Evolutionary conservation across 2,888 invertebrate species (phyloP), one percentile per base, ranked within the genome.

Genomic region (Agrenia bidenticulata): DNA sequence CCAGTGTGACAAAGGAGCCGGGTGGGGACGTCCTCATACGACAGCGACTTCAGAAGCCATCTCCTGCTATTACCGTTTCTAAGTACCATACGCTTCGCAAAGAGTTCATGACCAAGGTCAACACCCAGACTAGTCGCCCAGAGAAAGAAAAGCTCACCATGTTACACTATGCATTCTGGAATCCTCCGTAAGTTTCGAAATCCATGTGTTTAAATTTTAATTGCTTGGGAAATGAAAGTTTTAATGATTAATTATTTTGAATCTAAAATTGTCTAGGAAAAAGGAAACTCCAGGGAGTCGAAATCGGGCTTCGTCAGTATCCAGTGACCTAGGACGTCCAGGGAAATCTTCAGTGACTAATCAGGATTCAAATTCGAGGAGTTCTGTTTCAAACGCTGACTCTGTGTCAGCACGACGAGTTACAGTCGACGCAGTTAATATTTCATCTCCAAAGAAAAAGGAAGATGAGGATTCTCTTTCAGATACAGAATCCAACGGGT

Each of bases 131-230:
- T 32, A 73, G 62, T n/a, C n/a, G n/a, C n/a, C 78, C 80, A 5
- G 80, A 81, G 64, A 71, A 78, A 26, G 74, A 74, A 19, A 80
- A 79, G 62, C 84, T 95, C 73, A 94, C 90, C 53, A 94, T 96
- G 93, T 62, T 74, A 4, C 76, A 76, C 27, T 76, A 64, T 51
- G 71, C 76, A 4, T 76, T 76, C 60, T 76, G 67, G 53, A 76
- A 76, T 63, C 76, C 76, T n/a, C 73, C 74, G 73, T 75, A 67
- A 67, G 71, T 50, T 13, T 26, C 27, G 23, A 11, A 42, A 17
- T 24, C 7, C 19, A 24, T 49, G 4, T 41, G 13, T 32, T 23
- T 37, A 11, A 37, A 32, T 56, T 51, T 50, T 24, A 56, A 45
- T 41, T 60, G 15, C 27, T 53, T 26, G 37, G 2, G 32, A 23